Percentiles rank a stretch among this genome's conserved stretches.
Evolutionary conservation across 2,888 invertebrate species (phyloP).

Genomic region (Callimorpha dominula): DNA sequence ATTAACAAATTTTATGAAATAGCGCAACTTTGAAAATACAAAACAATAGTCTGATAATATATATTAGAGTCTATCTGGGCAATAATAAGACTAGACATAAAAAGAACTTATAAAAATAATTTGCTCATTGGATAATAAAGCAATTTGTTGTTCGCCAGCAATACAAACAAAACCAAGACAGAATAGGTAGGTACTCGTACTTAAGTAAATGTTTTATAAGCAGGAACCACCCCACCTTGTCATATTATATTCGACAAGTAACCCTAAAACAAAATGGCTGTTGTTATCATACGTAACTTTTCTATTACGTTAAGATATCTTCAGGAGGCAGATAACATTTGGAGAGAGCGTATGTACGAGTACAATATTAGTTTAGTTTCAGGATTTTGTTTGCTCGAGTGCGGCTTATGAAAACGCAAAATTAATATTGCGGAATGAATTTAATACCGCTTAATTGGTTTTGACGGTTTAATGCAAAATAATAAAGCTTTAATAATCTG

Average conservation of each 20-base stretch:
- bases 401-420: conserved; percentile 43
- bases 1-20: background rate
- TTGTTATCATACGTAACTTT: conserved; percentile 35
- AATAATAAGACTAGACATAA: background rate
- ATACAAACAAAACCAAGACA: background rate
- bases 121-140: background rate
- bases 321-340: conserved; percentile 43
- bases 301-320: conserved; percentile 42
- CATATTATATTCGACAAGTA: conserved; percentile 15
- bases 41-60: no score
- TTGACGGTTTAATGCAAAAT: conserved; percentile 20
- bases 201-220: background rate
- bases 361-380: conserved; percentile 48
- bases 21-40: background rate
- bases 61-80: background rate
- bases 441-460: conserved; percentile 37
- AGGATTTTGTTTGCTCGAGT: conserved; percentile 47
- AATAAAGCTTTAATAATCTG: conserved; percentile 9
- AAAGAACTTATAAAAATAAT: background rate
- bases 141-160: background rate
- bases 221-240: background rate
- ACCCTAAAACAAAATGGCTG: conserved; percentile 25
- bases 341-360: conserved; percentile 39
- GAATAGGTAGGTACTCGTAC: background rate
- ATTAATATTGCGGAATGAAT: conserved; percentile 39